Percentiles rank a stretch among this genome's conserved stretches.
Conservation (phyloP, 1,140 invertebrate genomes). For the Drosophila nannoptera region DNA sequence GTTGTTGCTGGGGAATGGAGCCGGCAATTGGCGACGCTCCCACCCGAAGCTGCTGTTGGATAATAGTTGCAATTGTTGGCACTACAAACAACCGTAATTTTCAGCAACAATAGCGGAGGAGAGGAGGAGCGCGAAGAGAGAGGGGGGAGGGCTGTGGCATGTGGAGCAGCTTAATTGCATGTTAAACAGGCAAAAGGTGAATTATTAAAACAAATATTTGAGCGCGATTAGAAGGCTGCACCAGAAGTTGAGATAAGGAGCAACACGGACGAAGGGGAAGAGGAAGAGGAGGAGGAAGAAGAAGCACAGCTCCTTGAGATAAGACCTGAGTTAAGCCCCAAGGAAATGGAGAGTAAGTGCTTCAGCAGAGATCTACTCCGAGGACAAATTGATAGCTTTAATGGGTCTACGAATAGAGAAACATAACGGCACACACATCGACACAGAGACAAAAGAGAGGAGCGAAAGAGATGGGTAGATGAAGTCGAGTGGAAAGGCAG, state of each 20-base stretch:
- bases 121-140: not conserved
- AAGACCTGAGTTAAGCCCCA: not conserved
- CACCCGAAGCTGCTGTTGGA: conserved; percentile 16
- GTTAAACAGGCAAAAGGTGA: conserved; percentile 52
- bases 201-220: conserved; percentile 74
- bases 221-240: conserved; percentile 49
- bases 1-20: conserved; percentile 37
- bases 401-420: too few relatives aligned
- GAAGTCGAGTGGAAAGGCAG: too few relatives aligned
- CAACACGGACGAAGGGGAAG: too few relatives aligned
- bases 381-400: too few relatives aligned
- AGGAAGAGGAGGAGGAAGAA: conserved; percentile 8
- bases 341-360: not conserved
- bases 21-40: conserved; percentile 45
- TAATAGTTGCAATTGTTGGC: conserved; percentile 64
- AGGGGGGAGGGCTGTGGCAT: conserved; percentile 13
- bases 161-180: conserved; percentile 63
- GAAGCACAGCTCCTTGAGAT: not conserved
- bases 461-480: too few relatives aligned
- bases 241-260: too few relatives aligned
- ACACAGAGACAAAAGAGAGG: too few relatives aligned
- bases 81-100: conserved; percentile 69
- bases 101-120: conserved; percentile 46
- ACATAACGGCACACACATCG: too few relatives aligned
- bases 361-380: too few relatives aligned